Conservation (phyloP, 2,797 vertebrate species). For the Peromyscus eremicus region DNA sequence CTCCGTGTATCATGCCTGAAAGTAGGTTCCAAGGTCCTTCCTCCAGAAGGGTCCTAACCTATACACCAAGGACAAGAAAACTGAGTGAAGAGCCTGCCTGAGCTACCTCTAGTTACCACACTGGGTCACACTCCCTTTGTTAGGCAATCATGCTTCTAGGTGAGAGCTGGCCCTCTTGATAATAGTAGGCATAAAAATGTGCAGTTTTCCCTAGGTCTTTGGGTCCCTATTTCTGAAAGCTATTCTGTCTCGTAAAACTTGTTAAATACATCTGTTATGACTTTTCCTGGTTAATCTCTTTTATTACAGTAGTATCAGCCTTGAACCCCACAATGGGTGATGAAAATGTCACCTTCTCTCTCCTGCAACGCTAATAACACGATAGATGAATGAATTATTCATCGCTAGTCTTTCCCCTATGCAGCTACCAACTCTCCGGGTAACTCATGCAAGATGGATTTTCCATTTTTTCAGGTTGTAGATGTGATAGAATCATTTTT, state of each 20-base stretch:
- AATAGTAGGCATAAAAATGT: not conserved
- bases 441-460: not conserved
- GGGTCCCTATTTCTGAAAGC: not conserved
- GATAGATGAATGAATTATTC: constrained; percentile 43
- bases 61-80: not conserved
- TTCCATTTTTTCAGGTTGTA: constrained; percentile 21
- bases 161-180: not conserved
- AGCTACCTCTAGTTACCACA: not conserved
- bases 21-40: not conserved
- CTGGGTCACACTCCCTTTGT: not conserved
- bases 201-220: not conserved
- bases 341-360: not conserved
- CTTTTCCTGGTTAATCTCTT: not conserved
- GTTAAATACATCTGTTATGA: not conserved
- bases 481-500: not conserved
- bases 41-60: not conserved
- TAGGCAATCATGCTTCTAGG: not conserved
- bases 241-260: not conserved
- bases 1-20: not conserved
- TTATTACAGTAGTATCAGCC: not conserved
- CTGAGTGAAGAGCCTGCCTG: not conserved
- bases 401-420: constrained; percentile 34
- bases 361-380: not conserved
- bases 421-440: not conserved
- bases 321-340: not conserved